A percentile compares a stretch with the other conserved stretches of the same genome.
phyloP scores from a whole-genome alignment of 1,140 invertebrate genomes.

The Cydia fagiglandana region DNA sequence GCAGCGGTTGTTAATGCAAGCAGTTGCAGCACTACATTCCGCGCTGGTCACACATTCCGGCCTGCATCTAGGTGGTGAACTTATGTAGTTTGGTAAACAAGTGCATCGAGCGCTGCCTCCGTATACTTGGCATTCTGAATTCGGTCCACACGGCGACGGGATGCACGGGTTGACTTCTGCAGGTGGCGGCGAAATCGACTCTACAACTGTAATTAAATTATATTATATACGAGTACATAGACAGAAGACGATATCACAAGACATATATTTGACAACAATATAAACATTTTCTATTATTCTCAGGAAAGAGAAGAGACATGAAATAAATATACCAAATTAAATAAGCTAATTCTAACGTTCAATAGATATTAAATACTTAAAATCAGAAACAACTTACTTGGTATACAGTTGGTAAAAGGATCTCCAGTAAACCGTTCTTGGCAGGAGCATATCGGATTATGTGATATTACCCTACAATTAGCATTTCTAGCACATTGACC shows the following conservation, averaged over 20 bases:
- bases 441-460: conserved; percentile 87
- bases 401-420: conserved; percentile 68
- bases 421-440: conserved; percentile 83
- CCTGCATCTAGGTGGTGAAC: conserved; percentile 84
- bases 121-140: conserved; percentile 84
- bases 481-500: conserved; percentile 88
- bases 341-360: neutral
- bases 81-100: conserved; percentile 83
- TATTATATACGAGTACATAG: neutral
- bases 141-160: conserved; percentile 86
- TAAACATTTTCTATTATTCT: neutral
- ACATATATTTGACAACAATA: neutral
- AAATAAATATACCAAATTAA: too few species aligned
- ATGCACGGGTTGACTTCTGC: conserved; percentile 83
- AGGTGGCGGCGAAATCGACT: conserved; percentile 48
- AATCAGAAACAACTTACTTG: conserved; percentile 50
- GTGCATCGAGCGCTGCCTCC: conserved; percentile 84
- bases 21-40: conserved; percentile 83
- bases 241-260: neutral
- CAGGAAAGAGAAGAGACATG: too few species aligned
- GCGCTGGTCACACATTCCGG: conserved; percentile 87
- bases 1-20: conserved; percentile 85
- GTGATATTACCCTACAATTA: conserved; percentile 86
- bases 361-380: too few species aligned
- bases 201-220: conserved; percentile 46